Base-by-base conservation (phyloP, 2,797 vertebrate species). In the Parauchenoglanis ngamensis region DNA sequence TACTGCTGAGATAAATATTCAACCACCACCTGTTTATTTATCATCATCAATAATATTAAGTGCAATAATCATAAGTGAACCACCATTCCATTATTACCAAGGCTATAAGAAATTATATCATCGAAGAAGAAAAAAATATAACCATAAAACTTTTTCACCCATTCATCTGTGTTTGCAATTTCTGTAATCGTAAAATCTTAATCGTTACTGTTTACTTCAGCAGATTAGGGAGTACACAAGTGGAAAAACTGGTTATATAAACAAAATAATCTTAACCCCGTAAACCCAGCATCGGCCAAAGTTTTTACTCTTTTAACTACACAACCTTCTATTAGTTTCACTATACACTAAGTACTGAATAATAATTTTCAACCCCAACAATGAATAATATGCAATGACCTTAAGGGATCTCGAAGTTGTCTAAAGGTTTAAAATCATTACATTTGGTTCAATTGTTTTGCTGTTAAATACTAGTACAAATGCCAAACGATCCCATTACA, bases 141-240 rank as follows among this genome's bases (percentile, higher is more conserved):
- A 21, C 10, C 21, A 0, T 21, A 12, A 67, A 6, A 81, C 7
- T 65, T 46, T 65, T 13, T 65, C 13, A 46, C 44, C 25, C 61
- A 67, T 49, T 82, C 7, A 52, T 7, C 15, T 21, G 80, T 52
- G 63, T 31, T 7, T 21, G 46, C 80, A 52, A 3, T 28, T 52
- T 52, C 44, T 82, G 25, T 82, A 49, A 83, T 82, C 80, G 2
- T 28, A 67, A 67, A 67, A 83, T 52, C 61, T 67, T 83, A 49
- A 23, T 52, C 11, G n/a, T 3, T 44, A 40, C 12, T 35, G 63
- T 40, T 78, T 67, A 46, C 59, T 56, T 40, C 61, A 56, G 61
- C 23, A 57, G 75, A 86, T 44, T 86, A 79, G 46, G 19, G 15
- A 61, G 23, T 31, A 31, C 11, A 4, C 23, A 84, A 85, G 23